phyloP scores from a whole-genome alignment of 2,888 invertebrate species.

The Pemphredon lugubris region DNA sequence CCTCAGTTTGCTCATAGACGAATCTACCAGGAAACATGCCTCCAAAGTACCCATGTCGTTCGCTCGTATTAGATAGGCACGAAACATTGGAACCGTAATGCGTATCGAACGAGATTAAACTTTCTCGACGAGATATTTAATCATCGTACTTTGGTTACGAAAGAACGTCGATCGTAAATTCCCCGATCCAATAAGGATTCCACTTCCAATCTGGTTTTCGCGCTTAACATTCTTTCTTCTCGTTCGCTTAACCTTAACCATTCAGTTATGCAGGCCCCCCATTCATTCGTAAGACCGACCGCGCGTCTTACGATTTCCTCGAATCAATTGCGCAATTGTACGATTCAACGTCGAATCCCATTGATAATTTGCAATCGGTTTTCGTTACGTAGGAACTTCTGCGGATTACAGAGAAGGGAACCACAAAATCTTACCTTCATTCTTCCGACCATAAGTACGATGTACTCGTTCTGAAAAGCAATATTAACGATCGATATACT shows the following conservation, averaged over 20 bases:
- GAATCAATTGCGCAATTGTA: no score
- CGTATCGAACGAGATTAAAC: no score
- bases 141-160: constrained; percentile 2
- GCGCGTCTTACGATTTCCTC: constrained; percentile 30
- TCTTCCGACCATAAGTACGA: no score
- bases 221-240: constrained; percentile 31
- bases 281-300: constrained; percentile 17
- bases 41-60: neutral
- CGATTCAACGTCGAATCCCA: no score
- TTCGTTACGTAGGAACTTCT: no score
- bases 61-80: neutral
- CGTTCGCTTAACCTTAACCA: constrained; percentile 44
- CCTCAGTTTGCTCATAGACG: constrained; percentile 4
- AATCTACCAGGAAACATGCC: neutral
- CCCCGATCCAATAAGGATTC: constrained; percentile 3
- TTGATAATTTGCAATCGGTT: no score
- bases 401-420: no score
- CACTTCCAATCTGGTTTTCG: constrained; percentile 41
- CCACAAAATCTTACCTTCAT: no score
- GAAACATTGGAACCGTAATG: neutral
- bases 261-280: constrained; percentile 44
- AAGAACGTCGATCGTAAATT: constrained; percentile 2
- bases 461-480: no score
- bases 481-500: no score
- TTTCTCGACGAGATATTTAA: no score